Conservation (phyloP, 1,140 invertebrate species). For the Drosophila arizonae region DNA sequence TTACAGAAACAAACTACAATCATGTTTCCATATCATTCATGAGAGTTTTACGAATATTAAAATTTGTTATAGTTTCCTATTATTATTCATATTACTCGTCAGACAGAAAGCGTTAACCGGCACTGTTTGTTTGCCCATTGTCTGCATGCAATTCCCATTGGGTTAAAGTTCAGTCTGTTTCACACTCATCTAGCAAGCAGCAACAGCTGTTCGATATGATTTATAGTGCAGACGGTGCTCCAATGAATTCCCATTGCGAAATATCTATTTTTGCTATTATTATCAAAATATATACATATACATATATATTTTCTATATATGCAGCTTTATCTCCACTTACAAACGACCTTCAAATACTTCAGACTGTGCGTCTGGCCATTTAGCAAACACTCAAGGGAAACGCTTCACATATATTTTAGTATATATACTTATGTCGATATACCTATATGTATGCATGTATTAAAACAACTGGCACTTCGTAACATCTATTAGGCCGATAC, state of each 20-base stretch:
- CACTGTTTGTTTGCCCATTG: neutral
- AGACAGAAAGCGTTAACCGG: too few relatives aligned
- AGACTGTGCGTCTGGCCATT: slow-evolving; percentile 14
- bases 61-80: too few relatives aligned
- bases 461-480: neutral
- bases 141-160: neutral
- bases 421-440: too few relatives aligned
- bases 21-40: too few relatives aligned
- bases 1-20: too few relatives aligned
- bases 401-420: too few relatives aligned
- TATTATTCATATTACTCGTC: too few relatives aligned
- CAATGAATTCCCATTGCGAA: neutral
- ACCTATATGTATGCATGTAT: neutral
- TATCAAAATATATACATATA: neutral
- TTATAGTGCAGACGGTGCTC: neutral
- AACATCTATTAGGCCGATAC: neutral
- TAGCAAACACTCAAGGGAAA: slow-evolving; percentile 3
- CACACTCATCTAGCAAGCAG: too few relatives aligned
- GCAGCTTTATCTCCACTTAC: slow-evolving; percentile 8
- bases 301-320: neutral
- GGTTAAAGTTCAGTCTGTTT: neutral
- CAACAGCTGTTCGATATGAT: too few relatives aligned
- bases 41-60: too few relatives aligned
- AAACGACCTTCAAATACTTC: slow-evolving; percentile 41
- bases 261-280: neutral